Conservation (phyloP, 2,113 vertebrate species). For the Naja naja region DNA sequence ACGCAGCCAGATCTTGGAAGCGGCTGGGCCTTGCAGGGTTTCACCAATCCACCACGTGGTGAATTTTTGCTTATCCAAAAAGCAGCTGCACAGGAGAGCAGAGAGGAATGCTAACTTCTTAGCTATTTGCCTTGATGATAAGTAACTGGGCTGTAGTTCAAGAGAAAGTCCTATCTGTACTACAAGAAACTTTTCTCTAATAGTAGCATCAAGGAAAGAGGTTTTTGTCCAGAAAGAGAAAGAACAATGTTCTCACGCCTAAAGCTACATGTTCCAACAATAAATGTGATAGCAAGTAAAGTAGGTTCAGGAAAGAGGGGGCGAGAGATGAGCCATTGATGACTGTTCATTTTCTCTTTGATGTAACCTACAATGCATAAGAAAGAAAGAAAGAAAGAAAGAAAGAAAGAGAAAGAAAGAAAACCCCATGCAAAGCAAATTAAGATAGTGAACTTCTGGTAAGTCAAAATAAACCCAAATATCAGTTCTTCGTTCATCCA, state of each 20-base stretch:
- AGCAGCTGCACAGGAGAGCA: neutral
- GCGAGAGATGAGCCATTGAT: neutral
- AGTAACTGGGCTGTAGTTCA: neutral
- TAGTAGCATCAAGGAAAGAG: neutral
- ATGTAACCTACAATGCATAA: neutral
- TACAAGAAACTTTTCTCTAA: neutral
- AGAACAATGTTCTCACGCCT: neutral
- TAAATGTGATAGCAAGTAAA: neutral
- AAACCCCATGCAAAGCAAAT: neutral
- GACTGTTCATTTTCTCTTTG: neutral
- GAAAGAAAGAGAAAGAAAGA: no score
- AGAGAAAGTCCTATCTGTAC: neutral
- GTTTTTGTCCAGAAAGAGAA: neutral
- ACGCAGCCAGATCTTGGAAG: neutral
- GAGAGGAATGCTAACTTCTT: neutral
- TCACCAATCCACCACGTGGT: neutral
- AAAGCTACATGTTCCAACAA: neutral
- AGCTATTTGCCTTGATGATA: neutral
- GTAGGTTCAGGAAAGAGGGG: neutral
- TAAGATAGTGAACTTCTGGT: neutral
- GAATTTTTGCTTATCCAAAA: neutral
- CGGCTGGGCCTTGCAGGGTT: neutral
- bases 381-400: neutral
- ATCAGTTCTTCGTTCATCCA: neutral
- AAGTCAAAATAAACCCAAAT: neutral